A percentile compares a stretch with the other conserved stretches of the same genome.
phyloP scores from a whole-genome alignment of 2,888 invertebrate species.

The Dryocosmus kuriphilus region DNA sequence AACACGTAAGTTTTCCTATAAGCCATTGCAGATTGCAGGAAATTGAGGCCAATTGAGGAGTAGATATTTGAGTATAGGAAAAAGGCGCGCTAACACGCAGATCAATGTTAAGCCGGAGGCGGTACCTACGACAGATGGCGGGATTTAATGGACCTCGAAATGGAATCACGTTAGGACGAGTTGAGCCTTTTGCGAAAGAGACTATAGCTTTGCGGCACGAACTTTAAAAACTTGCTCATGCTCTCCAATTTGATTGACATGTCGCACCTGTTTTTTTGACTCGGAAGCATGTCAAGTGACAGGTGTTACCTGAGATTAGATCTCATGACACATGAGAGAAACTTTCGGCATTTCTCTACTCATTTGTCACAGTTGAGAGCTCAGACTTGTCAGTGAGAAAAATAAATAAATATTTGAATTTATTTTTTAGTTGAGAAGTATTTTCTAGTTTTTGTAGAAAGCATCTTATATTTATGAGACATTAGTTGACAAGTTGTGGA shows the following conservation, averaged over 20 bases:
- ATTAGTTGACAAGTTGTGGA: too few species aligned
- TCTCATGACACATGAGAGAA: neutral
- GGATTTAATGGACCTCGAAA: constrained; percentile 27
- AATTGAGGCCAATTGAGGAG: constrained; percentile 15
- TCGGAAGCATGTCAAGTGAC: constrained; percentile 18
- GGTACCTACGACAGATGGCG: constrained; percentile 25
- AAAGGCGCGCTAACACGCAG: constrained; percentile 4
- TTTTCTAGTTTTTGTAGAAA: too few species aligned
- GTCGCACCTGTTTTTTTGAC: constrained; percentile 28
- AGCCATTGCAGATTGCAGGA: constrained; percentile 7
- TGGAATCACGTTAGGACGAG: constrained; percentile 17
- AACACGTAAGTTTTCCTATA: neutral
- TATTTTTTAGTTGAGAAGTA: neutral
- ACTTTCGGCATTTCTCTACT: constrained; percentile 21
- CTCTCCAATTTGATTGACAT: constrained; percentile 29
- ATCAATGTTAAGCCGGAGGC: constrained; percentile 7
- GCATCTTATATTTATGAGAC: too few species aligned
- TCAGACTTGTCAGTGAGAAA: constrained; percentile 3
- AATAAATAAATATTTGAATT: neutral
- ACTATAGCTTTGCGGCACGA: constrained; percentile 26
- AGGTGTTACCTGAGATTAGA: neutral
- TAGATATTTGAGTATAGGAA: constrained; percentile 3
- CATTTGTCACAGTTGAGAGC: neutral
- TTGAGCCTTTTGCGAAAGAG: neutral
- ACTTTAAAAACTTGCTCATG: constrained; percentile 21